Evolutionary conservation across 2,888 invertebrate species (phyloP), one percentile per base, ranked within the genome.

Genomic region (Oasisia sp.): DNA sequence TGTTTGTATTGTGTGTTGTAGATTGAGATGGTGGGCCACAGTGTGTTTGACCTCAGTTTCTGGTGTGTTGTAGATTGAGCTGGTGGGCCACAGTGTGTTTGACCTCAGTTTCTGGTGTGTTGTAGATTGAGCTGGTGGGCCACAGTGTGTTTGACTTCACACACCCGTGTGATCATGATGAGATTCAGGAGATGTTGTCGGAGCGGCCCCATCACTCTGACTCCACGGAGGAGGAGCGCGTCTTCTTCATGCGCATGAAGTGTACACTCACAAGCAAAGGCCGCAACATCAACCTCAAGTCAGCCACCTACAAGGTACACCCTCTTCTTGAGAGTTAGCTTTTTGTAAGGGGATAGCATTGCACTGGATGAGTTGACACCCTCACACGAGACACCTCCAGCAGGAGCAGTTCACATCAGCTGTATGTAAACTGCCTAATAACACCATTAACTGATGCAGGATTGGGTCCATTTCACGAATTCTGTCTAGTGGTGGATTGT

Each of bases 141-240:
- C 98, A 99, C 96, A 98, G 98, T 95, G 97, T 99, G 89, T 98
- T 98, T 96, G 99, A 99, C 95, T 99, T 98, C 96, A 98, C 98
- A 93, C 99, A 99, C 96, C 98, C 98, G 5, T 98, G 99, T 96
- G 99, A 99, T 96, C 99, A 99, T 95, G 98, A 98, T 56, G 99
- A 99, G 96, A 97, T 99, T 58, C 97, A 97, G 91, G 97, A 97
- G 91, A 97, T 97, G 93, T 96, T 98, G 93, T 93, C 94, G 14
- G 91, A 90, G 8, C 92, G 91, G 94, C 96, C 92, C 91, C 56
- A 19, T 95, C 95, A 32, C 96, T 95, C 97, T 1, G 97, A 89
- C 91, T 14, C 50, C 91, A 11, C 58, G 90, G 38, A 90, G 92
- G 58, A 92, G 50, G 92, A 93, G 74, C 56, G 91, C n/a, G 91